Evolutionary conservation across 2,888 invertebrate species (phyloP).

Genomic region (Drosophila yooni): DNA sequence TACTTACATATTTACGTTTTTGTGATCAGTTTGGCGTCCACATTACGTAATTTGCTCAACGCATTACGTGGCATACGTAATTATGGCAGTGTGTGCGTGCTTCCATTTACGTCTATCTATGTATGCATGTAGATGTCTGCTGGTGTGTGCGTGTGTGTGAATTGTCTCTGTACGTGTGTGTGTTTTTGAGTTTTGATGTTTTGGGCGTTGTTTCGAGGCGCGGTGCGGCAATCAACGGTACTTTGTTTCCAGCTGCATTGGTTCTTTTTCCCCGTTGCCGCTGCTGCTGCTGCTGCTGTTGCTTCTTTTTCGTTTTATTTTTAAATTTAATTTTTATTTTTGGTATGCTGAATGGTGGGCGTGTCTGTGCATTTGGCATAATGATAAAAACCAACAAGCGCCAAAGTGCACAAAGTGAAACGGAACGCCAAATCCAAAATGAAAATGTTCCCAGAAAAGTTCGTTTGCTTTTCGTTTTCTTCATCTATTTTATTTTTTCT

Average conservation of each 20-base stretch:
- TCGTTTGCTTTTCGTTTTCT: not conserved
- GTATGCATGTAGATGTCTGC: not conserved
- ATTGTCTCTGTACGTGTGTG: slow-evolving; percentile 22
- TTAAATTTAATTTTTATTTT: slow-evolving; percentile 10
- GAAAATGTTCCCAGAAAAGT: slow-evolving; percentile 47
- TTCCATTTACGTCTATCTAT: slow-evolving; percentile 2
- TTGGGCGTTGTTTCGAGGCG: slow-evolving; percentile 51
- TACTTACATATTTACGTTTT: slow-evolving; percentile 39
- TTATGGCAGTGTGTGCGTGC: slow-evolving; percentile 57
- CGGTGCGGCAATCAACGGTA: slow-evolving; percentile 47
- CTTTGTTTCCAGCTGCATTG: slow-evolving; percentile 38
- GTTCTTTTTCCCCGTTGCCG: not conserved
- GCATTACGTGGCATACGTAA: slow-evolving; percentile 65
- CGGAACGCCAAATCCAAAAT: slow-evolving; percentile 45
- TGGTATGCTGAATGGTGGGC: slow-evolving; percentile 26
- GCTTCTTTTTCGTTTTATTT: slow-evolving; percentile 1
- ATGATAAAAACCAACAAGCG: slow-evolving; percentile 65
- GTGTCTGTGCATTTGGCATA: slow-evolving; percentile 60
- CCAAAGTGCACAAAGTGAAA: slow-evolving; percentile 55
- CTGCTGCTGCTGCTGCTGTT: not conserved
- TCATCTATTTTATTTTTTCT: slow-evolving; percentile 1
- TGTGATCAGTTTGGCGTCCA: slow-evolving; percentile 54
- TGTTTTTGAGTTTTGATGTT: slow-evolving; percentile 4
- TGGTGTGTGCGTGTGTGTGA: slow-evolving; percentile 4
- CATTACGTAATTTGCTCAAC: slow-evolving; percentile 60